Evolutionary conservation across 2,888 invertebrate genomes (phyloP).

Genomic region (Pilophorus perplexus): DNA sequence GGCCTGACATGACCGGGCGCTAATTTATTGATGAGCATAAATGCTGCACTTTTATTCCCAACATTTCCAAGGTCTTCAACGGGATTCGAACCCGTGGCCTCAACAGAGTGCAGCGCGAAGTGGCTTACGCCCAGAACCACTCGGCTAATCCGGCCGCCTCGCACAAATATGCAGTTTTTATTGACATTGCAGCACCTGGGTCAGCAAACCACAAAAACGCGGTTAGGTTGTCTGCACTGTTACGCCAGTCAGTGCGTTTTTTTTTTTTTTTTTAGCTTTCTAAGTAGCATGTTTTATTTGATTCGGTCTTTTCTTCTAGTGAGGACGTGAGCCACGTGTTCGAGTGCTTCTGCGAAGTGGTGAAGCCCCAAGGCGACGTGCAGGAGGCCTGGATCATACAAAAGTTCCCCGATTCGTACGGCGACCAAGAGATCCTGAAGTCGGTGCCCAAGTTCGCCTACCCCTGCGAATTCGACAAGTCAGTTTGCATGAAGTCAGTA

Average conservation of each 20-base stretch:
- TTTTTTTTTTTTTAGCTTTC: too few relatives aligned
- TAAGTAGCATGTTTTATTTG: neutral
- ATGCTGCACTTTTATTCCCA: too few relatives aligned
- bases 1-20: too few relatives aligned
- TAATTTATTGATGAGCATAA: too few relatives aligned
- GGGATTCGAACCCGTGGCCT: neutral
- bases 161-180: neutral
- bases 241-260: too few relatives aligned
- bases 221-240: neutral
- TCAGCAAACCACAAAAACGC: neutral
- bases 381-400: constrained; percentile 71
- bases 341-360: constrained; percentile 81
- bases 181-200: neutral
- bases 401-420: constrained; percentile 80
- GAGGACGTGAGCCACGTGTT: constrained; percentile 75
- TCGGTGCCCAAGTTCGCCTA: constrained; percentile 89
- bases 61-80: neutral
- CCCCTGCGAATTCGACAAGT: constrained; percentile 78
- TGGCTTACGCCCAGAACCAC: too few relatives aligned
- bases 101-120: too few relatives aligned
- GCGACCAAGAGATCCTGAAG: constrained; percentile 79
- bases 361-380: constrained; percentile 61
- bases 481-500: too few relatives aligned
- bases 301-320: constrained; percentile 56
- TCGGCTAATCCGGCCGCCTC: too few relatives aligned